Conservation (phyloP, 2,113 vertebrate genomes). For the Manacus vitellinus region DNA sequence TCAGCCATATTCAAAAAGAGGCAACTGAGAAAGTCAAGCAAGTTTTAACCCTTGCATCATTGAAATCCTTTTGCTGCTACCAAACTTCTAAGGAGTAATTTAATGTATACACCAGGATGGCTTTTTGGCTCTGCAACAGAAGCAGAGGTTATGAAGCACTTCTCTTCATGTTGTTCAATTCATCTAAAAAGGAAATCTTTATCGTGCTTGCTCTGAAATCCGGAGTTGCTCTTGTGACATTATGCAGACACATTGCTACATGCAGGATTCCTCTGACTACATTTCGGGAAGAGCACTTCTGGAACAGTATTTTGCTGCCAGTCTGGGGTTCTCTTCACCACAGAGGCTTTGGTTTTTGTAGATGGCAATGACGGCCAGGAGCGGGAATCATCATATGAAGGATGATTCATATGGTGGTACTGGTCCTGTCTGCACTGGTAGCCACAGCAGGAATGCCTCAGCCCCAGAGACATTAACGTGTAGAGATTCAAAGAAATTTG, state of each 20-base stretch:
- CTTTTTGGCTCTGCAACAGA: background rate
- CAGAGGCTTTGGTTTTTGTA: background rate
- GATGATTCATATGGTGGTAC: background rate
- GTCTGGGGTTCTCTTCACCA: background rate
- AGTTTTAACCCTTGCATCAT: background rate
- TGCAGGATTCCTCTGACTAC: background rate
- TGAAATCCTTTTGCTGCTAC: background rate
- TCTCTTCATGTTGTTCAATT: background rate
- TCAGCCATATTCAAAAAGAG: background rate
- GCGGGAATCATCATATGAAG: background rate
- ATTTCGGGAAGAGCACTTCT: background rate
- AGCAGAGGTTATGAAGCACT: background rate
- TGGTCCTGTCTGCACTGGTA: background rate
- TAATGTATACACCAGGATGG: background rate
- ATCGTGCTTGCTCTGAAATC: background rate
- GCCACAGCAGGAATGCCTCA: background rate
- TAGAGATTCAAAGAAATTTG: background rate
- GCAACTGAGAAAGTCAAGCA: background rate
- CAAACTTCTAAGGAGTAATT: background rate
- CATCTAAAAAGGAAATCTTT: background rate
- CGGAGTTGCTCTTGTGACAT: background rate
- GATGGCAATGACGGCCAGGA: background rate
- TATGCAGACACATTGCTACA: background rate
- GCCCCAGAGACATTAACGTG: background rate
- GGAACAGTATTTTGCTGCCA: background rate